These are phyloP conservation scores for Bufotes viridis DNA, from an alignment of 2,797 vertebrate species.

Conservation along the genomic window DNA sequence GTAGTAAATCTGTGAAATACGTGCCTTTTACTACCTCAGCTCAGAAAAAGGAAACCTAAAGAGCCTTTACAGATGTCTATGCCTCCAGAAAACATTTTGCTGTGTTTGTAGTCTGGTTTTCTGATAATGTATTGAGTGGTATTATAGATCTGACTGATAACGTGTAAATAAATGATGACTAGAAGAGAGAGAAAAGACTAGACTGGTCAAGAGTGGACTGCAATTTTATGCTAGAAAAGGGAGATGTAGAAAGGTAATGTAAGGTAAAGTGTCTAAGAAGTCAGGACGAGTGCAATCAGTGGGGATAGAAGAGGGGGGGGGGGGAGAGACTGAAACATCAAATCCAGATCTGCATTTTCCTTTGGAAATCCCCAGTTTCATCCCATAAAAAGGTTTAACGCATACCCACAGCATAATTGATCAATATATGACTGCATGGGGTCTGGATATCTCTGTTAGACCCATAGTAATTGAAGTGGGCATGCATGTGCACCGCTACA, in stretches of 20 bases:
- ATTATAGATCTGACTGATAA: constrained; percentile 27
- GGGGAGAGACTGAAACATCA: not conserved
- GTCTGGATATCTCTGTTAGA: no score
- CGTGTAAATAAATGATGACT: not conserved
- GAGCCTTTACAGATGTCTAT: not conserved
- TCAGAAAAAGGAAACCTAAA: not conserved
- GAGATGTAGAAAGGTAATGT: not conserved
- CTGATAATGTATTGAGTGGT: not conserved
- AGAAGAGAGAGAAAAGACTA: not conserved
- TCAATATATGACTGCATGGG: no score
- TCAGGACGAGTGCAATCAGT: not conserved
- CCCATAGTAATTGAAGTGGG: no score
- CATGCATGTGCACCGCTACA: no score
- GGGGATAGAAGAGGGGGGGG: not conserved
- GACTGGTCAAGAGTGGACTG: constrained; percentile 5
- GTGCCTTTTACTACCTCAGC: not conserved
- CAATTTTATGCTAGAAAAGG: not conserved
- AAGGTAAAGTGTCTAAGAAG: not conserved
- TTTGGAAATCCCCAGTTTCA: not conserved
- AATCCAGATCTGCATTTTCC: not conserved
- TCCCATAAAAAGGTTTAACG: no score
- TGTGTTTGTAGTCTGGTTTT: not conserved
- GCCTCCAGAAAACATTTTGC: not conserved
- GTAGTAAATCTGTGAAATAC: not conserved
- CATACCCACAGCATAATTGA: no score